Conservation (phyloP, 2,113 vertebrate genomes). For the Eptesicus fuscus region DNA sequence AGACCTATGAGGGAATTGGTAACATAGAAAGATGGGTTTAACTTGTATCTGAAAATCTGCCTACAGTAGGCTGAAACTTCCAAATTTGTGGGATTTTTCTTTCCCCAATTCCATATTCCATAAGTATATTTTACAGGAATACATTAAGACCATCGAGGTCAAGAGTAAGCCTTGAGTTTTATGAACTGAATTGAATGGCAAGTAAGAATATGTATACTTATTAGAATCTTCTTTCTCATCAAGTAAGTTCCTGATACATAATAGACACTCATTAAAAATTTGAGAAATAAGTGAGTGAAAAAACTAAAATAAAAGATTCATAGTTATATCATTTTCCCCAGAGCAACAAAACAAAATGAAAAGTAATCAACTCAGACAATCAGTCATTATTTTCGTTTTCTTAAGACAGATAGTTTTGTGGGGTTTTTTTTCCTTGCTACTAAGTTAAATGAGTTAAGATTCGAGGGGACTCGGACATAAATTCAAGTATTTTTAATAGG, state of each 20-base stretch:
- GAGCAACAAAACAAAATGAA: neutral
- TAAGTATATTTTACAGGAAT: neutral
- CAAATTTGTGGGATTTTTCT: neutral
- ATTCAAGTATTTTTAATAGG: neutral
- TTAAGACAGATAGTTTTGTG: neutral
- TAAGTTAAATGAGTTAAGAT: constrained; percentile 11
- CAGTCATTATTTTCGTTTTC: neutral
- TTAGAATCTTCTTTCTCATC: neutral
- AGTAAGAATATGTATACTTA: neutral
- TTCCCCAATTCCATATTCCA: neutral
- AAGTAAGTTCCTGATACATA: neutral
- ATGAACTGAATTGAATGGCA: neutral
- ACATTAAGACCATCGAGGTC: neutral
- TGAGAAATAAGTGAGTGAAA: neutral
- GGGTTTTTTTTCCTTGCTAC: neutral
- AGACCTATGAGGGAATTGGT: neutral
- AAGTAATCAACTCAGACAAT: neutral
- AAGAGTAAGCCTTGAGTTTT: neutral
- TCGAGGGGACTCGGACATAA: neutral
- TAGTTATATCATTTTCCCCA: neutral
- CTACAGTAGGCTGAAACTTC: neutral
- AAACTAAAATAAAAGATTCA: neutral
- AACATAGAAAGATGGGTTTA: neutral
- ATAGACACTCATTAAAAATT: neutral
- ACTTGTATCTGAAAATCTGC: neutral